These are phyloP conservation scores for Zaprionus obscuricornis DNA, from an alignment of 2,888 invertebrate species.

Conservation along the genomic window DNA sequence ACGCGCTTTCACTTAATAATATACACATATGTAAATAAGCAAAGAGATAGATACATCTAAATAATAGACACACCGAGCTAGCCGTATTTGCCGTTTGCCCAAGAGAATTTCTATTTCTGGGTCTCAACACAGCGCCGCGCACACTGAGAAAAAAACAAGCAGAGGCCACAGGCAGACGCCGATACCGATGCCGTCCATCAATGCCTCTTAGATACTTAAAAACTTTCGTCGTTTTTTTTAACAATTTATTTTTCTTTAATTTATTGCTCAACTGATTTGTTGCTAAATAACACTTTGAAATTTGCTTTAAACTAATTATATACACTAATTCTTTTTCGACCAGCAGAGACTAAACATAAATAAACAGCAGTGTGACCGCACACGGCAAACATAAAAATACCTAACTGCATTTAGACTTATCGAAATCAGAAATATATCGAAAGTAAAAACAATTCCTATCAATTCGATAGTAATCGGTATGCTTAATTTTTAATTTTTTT, in stretches of 20 bases:
- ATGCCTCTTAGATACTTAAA: not conserved
- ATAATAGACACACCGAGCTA: conserved; percentile 25
- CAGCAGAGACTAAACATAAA: conserved; percentile 57
- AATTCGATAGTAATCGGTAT: too few relatives aligned
- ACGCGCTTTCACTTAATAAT: conserved; percentile 57
- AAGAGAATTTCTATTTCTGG: conserved; percentile 60
- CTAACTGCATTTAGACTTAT: conserved; percentile 1
- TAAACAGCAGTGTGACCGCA: conserved; percentile 57
- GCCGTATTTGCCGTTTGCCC: conserved; percentile 46
- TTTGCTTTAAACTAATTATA: conserved; percentile 33
- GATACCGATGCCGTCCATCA: too few relatives aligned
- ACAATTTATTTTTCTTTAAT: not conserved
- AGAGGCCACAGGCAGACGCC: conserved; percentile 1
- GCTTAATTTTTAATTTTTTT: too few relatives aligned
- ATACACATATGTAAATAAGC: conserved; percentile 1
- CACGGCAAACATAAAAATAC: conserved; percentile 9
- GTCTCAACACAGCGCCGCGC: conserved; percentile 29
- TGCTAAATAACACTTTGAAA: conserved; percentile 26
- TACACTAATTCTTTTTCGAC: conserved; percentile 43
- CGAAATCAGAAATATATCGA: not conserved
- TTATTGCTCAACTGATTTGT: not conserved
- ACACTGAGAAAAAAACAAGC: conserved; percentile 13
- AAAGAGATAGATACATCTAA: not conserved
- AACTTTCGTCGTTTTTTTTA: not conserved
- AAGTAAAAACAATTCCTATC: too few relatives aligned